Conservation (phyloP, 2,888 invertebrate genomes). For the Synergus japonicus region DNA sequence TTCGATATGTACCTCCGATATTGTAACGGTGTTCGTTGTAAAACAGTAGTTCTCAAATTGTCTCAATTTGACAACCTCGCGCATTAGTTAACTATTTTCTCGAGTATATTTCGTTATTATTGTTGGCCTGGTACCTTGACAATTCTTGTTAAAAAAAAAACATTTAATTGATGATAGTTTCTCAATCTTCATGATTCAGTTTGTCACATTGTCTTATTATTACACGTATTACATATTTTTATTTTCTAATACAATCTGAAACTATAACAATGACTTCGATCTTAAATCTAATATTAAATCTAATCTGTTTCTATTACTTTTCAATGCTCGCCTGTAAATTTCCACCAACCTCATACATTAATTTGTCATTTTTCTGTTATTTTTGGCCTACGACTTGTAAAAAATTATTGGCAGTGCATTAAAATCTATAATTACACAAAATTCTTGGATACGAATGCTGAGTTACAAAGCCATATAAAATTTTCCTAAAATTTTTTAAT, state of each 20-base stretch:
- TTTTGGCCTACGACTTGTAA: neutral
- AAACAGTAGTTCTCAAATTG: neutral
- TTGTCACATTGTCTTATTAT: too few relatives aligned
- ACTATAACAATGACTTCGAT: too few relatives aligned
- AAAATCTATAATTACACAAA: neutral
- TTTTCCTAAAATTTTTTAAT: neutral
- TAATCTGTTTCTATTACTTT: too few relatives aligned
- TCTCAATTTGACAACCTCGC: neutral
- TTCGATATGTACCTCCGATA: neutral
- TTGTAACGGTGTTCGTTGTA: constrained; percentile 3
- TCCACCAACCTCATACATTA: neutral
- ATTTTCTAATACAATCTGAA: too few relatives aligned
- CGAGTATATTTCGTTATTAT: neutral
- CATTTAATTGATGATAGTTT: too few relatives aligned
- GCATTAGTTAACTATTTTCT: neutral
- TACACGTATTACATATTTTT: too few relatives aligned
- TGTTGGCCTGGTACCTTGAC: too few relatives aligned
- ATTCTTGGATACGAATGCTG: neutral
- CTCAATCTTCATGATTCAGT: too few relatives aligned
- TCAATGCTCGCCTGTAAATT: neutral
- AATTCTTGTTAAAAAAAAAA: too few relatives aligned
- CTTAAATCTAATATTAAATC: too few relatives aligned
- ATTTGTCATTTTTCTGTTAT: neutral
- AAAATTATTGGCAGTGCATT: neutral
- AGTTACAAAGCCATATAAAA: neutral